Evolutionary conservation across 2,888 invertebrate genomes (phyloP).

Genomic region (Mechanitis messenoides): DNA sequence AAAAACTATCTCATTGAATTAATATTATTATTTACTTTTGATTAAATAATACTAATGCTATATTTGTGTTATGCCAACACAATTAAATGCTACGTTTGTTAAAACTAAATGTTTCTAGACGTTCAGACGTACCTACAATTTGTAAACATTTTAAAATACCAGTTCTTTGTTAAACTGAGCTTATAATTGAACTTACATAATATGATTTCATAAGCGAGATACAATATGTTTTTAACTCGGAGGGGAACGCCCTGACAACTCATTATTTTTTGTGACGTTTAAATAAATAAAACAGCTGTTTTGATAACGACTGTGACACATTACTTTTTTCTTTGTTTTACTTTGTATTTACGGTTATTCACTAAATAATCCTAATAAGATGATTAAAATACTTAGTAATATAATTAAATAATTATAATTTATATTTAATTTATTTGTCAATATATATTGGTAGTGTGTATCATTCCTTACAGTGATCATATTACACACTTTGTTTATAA

Average conservation of each 20-base stretch:
- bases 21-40: no score
- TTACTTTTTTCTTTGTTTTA: constrained; percentile 42
- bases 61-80: no score
- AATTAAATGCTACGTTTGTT: no score
- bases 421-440: no score
- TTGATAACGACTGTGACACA: constrained; percentile 8
- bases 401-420: no score
- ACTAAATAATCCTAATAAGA: not conserved
- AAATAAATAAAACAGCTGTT: constrained; percentile 18
- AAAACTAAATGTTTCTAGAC: no score
- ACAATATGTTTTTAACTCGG: constrained; percentile 19
- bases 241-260: constrained; percentile 57
- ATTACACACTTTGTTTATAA: constrained; percentile 35
- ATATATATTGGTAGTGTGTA: not conserved
- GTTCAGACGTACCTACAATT: no score
- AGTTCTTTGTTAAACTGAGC: no score
- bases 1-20: no score
- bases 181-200: constrained; percentile 21
- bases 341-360: not conserved
- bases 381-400: not conserved
- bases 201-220: constrained; percentile 22
- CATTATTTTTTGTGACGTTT: constrained; percentile 35
- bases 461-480: constrained; percentile 30
- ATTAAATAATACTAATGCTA: no score
- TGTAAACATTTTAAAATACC: no score